Conservation (phyloP, 1,140 invertebrate species). For the Chlorops oryzae region DNA sequence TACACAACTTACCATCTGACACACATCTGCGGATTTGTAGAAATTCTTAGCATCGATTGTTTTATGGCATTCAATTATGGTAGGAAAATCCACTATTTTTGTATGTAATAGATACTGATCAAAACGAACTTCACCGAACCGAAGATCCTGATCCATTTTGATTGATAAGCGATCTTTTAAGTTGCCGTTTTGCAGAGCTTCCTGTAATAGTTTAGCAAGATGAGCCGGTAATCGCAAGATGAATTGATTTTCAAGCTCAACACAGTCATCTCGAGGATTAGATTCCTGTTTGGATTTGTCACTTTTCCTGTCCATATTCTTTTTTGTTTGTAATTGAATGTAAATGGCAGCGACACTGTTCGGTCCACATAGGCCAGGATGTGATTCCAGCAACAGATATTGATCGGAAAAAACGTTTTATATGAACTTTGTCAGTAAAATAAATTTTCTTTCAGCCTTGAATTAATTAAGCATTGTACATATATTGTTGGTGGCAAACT, state of each 20-base stretch:
- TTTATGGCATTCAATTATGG: conserved; percentile 88
- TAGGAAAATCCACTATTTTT: conserved; percentile 89
- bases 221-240: conserved; percentile 76
- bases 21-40: conserved; percentile 95
- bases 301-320: conserved; percentile 39
- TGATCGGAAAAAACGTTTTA: no score
- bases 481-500: no score
- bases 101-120: conserved; percentile 82
- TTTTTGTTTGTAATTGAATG: no score
- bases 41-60: conserved; percentile 95
- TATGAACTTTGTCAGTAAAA: no score
- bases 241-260: conserved; percentile 86
- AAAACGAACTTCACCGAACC: conserved; percentile 82
- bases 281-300: conserved; percentile 29
- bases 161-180: conserved; percentile 86
- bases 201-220: conserved; percentile 65
- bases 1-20: conserved; percentile 64
- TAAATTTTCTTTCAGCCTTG: no score
- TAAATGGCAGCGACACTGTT: no score
- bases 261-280: conserved; percentile 44
- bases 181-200: conserved; percentile 67
- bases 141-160: conserved; percentile 83
- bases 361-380: no score
- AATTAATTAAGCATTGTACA: no score
- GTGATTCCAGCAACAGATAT: no score